Percentiles rank a stretch among this genome's conserved stretches.
These are phyloP conservation scores for Semotilus atromaculatus DNA, from an alignment of 2,797 vertebrate species.

Conservation along the genomic window DNA sequence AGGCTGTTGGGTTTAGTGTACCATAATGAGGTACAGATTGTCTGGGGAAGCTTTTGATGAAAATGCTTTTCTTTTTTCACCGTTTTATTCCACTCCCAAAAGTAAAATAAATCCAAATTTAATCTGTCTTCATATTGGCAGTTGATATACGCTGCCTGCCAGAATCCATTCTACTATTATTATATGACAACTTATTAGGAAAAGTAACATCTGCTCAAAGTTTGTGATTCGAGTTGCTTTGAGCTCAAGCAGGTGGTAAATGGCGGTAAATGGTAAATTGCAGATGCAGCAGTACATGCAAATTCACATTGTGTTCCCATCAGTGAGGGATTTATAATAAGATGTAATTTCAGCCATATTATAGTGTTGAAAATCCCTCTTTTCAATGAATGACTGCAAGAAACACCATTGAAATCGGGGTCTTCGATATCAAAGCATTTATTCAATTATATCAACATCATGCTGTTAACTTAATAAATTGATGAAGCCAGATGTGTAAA, in stretches of 20 bases:
- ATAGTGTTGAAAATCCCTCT: background rate
- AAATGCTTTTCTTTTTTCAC: slow-evolving; percentile 8
- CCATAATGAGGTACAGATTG: slow-evolving; percentile 50
- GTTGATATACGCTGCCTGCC: background rate
- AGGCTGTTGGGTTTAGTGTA: slow-evolving; percentile 34
- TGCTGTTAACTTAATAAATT: background rate
- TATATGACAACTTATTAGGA: slow-evolving; percentile 8
- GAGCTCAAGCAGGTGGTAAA: slow-evolving; percentile 3
- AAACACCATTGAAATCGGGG: background rate
- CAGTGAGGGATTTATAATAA: background rate
- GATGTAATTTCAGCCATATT: background rate
- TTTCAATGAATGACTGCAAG: background rate
- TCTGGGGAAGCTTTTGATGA: slow-evolving; percentile 21
- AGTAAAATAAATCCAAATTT: slow-evolving; percentile 21
- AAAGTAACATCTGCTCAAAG: background rate
- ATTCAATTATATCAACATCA: slow-evolving; percentile 14
- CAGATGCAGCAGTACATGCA: slow-evolving; percentile 5
- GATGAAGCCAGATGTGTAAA: slow-evolving; percentile 19
- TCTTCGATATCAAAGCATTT: slow-evolving; percentile 11
- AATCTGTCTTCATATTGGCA: slow-evolving; percentile 12
- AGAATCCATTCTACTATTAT: background rate
- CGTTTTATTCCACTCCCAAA: background rate
- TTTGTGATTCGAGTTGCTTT: background rate
- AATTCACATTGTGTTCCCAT: background rate
- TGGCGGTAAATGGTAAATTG: background rate